phyloP scores from a whole-genome alignment of 2,113 vertebrate species.

The Oostethus manadensis region DNA sequence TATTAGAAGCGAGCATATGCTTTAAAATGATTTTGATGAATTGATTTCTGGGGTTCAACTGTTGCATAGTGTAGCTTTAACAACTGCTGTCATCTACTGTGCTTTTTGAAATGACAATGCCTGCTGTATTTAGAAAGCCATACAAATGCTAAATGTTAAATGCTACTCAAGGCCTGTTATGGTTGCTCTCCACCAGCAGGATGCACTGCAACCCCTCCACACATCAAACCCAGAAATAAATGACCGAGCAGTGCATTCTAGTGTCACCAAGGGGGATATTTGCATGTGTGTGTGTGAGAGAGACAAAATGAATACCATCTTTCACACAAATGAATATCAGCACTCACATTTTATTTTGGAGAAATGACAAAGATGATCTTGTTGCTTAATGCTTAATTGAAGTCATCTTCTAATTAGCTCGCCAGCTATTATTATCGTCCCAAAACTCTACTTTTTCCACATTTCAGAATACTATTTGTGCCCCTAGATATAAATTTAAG shows the following conservation, averaged over 20 bases:
- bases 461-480: constrained; percentile 46
- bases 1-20: too few relatives aligned
- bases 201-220: constrained; percentile 57
- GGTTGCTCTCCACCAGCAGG: constrained; percentile 53
- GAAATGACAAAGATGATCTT: constrained; percentile 62
- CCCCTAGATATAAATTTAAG: constrained; percentile 55
- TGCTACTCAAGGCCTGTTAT: constrained; percentile 34
- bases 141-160: neutral
- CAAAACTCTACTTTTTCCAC: constrained; percentile 54
- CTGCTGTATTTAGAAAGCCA: neutral
- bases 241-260: constrained; percentile 9
- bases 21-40: too few relatives aligned
- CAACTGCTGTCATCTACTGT: too few relatives aligned
- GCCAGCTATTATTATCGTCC: constrained; percentile 53
- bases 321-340: constrained; percentile 66
- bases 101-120: too few relatives aligned
- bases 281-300: constrained; percentile 3
- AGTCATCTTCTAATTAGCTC: constrained; percentile 65
- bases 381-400: constrained; percentile 69
- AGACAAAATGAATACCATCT: constrained; percentile 61
- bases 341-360: constrained; percentile 62
- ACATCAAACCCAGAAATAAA: constrained; percentile 27
- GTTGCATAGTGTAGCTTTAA: too few relatives aligned
- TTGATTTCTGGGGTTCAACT: too few relatives aligned
- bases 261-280: neutral